Conservation (phyloP, 1,140 invertebrate species). For the Cyclargus thomasi region DNA sequence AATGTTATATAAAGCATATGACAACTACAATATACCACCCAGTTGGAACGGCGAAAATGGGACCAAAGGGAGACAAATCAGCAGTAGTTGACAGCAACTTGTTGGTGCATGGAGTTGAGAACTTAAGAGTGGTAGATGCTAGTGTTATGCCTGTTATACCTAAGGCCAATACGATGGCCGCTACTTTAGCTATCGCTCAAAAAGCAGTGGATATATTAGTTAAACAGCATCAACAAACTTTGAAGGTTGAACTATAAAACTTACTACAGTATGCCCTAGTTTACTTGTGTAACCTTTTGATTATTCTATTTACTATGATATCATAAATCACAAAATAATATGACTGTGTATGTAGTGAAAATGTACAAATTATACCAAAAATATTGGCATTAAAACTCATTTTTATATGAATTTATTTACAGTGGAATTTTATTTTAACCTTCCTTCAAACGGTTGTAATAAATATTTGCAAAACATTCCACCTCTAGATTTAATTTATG, state of each 20-base stretch:
- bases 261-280: neutral
- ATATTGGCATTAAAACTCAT: no score
- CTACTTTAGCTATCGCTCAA: constrained; percentile 86
- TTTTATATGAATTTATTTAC: no score
- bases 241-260: constrained; percentile 42
- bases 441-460: no score
- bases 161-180: constrained; percentile 85
- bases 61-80: constrained; percentile 75
- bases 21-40: constrained; percentile 82
- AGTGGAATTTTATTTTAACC: no score
- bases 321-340: no score
- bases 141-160: constrained; percentile 87
- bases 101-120: constrained; percentile 79
- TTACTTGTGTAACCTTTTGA: no score
- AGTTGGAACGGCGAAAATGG: constrained; percentile 87
- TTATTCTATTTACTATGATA: no score
- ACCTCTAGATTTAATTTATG: no score
- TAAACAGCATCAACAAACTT: constrained; percentile 70
- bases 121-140: constrained; percentile 86
- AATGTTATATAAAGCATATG: constrained; percentile 78
- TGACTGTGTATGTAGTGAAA: no score
- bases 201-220: constrained; percentile 85
- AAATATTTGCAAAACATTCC: no score
- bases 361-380: no score
- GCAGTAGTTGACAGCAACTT: constrained; percentile 82